Evolutionary conservation across 2,113 vertebrate species (phyloP).

Genomic region (Chiloscyllium plagiosum): DNA sequence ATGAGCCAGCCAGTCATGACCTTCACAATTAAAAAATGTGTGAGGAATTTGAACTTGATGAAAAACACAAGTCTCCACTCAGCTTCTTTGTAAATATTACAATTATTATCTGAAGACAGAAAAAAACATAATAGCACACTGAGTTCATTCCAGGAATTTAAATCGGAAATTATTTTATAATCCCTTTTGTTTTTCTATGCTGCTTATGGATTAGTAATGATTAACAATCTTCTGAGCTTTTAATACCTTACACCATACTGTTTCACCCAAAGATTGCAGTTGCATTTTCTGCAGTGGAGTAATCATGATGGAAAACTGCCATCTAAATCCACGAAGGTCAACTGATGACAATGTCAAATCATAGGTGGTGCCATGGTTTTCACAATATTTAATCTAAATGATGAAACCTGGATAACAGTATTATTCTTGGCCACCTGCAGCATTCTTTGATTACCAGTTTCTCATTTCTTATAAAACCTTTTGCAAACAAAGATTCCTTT

Average conservation of each 20-base stretch:
- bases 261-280: slow-evolving; percentile 33
- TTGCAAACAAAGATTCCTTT: not conserved
- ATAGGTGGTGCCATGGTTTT: slow-evolving; percentile 20
- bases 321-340: slow-evolving; percentile 23
- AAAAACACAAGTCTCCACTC: not conserved
- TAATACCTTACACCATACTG: slow-evolving; percentile 37
- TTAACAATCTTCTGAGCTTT: slow-evolving; percentile 31
- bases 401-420: not conserved
- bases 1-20: not conserved
- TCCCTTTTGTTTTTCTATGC: slow-evolving; percentile 26
- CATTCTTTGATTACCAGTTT: not conserved
- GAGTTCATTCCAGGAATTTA: slow-evolving; percentile 31
- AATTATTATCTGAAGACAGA: not conserved
- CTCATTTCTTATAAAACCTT: not conserved
- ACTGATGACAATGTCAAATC: slow-evolving; percentile 10
- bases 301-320: slow-evolving; percentile 25
- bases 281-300: slow-evolving; percentile 21
- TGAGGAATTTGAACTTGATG: not conserved
- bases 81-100: slow-evolving; percentile 6
- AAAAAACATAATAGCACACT: not conserved
- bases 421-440: slow-evolving; percentile 5
- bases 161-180: slow-evolving; percentile 38
- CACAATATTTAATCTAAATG: slow-evolving; percentile 21
- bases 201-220: slow-evolving; percentile 34
- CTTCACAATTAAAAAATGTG: not conserved